Base-by-base conservation (phyloP, 2,888 invertebrate genomes). In the Phrixothrix hirtus region DNA sequence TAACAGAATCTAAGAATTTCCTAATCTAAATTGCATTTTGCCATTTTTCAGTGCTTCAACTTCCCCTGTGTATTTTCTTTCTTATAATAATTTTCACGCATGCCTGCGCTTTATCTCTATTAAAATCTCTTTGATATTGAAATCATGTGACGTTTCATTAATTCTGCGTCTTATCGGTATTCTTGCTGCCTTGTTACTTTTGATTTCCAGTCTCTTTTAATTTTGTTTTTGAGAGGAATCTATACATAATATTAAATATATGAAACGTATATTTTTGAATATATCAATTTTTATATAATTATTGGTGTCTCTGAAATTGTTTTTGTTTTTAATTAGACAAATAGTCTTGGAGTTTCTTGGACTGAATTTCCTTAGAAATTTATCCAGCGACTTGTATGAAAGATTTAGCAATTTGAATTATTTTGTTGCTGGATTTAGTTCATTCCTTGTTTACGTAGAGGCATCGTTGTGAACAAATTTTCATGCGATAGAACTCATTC, bases 61-160 rank as follows among this genome's bases (percentile, higher is more conserved):
- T 38, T 62, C 60, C 61, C 60, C 65, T 61, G 65, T 63, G 66
- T 67, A 67, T 71, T 72, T 73, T 70, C 70, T 68, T 72, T 70
- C 71, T 69, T 70, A 70, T 74, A 72, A 72, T 73, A 74, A 75
- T 75, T 77, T 76, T 75, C 75, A 69, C 73, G 75, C 75, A 74
- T 73, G 73, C 71, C 68, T 70, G 73, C 67, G 62, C 69, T 72
- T 71, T 71, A 74, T 75, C 74, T 73, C 74, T 71, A 76, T 75
- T 76, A 75, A 75, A 74, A 74, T 75, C 74, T 70, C 72, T 75
- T 75, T 73, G 74, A 75, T 75, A 75, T 75, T 75, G 74, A 74
- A 74, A 75, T 75, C 77, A 77, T 73, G 72, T 74, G 74, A 74
- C 73, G 73, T 75, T 75, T 74, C 74, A 73, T 75, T 75, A 73